Conservation (phyloP, 1,140 invertebrate species). For the Drosophila chauvacae region DNA sequence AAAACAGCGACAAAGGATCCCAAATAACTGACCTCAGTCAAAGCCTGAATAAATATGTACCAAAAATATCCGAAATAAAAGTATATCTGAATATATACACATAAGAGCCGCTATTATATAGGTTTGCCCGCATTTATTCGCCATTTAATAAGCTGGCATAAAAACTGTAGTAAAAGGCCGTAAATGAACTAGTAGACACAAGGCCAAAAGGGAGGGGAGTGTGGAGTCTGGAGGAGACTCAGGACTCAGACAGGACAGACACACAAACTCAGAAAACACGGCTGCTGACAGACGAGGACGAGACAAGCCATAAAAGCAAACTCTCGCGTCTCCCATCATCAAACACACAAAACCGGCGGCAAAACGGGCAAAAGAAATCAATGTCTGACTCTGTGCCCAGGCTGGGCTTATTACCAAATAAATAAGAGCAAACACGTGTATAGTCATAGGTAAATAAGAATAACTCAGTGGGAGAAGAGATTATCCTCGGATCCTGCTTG, state of each 20-base stretch:
- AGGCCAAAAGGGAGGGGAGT: neutral
- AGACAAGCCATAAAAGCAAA: conserved; percentile 66
- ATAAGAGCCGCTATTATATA: conserved; percentile 29
- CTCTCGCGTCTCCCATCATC: conserved; percentile 4
- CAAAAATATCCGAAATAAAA: conserved; percentile 21
- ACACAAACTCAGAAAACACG: neutral
- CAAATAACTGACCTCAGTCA: conserved; percentile 73
- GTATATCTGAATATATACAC: conserved; percentile 21
- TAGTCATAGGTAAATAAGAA: conserved; percentile 27
- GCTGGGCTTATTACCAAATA: conserved; percentile 58
- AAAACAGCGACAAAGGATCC: conserved; percentile 19
- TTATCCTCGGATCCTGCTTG: neutral
- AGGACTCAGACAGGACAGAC: conserved; percentile 7
- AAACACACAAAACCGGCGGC: conserved; percentile 2
- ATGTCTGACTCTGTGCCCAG: conserved; percentile 54
- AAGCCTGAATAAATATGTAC: conserved; percentile 45
- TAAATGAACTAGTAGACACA: conserved; percentile 76
- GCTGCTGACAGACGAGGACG: conserved; percentile 35
- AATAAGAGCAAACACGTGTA: conserved; percentile 8
- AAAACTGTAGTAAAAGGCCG: conserved; percentile 80
- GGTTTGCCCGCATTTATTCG: conserved; percentile 67
- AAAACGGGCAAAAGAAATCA: conserved; percentile 56
- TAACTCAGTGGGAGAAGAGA: conserved; percentile 17
- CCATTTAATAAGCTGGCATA: conserved; percentile 78
- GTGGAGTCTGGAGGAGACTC: neutral